phyloP scores from a whole-genome alignment of 2,113 vertebrate species.

The Gambusia holbrooki region DNA sequence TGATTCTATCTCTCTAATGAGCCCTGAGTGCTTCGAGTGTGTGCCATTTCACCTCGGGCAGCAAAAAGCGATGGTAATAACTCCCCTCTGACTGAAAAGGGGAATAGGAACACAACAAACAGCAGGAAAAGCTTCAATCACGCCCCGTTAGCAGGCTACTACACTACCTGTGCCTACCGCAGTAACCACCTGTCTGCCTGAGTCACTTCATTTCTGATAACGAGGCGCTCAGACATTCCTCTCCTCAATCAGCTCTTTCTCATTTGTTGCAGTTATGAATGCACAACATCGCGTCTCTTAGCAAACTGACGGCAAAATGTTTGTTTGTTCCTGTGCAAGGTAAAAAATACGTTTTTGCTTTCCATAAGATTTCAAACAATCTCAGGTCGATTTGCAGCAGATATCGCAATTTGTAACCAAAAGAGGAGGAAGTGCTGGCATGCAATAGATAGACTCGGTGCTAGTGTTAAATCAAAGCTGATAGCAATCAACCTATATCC shows the following conservation, averaged over 20 bases:
- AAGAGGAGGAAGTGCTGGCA: slow-evolving; percentile 37
- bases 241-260: slow-evolving; percentile 61
- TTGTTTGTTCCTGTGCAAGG: background rate
- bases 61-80: slow-evolving; percentile 53
- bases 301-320: background rate
- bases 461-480: slow-evolving; percentile 27
- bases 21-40: slow-evolving; percentile 57
- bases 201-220: slow-evolving; percentile 49
- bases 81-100: slow-evolving; percentile 57
- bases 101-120: slow-evolving; percentile 69
- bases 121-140: slow-evolving; percentile 51
- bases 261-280: slow-evolving; percentile 46
- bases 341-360: background rate
- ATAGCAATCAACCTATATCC: slow-evolving; percentile 41
- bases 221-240: slow-evolving; percentile 36
- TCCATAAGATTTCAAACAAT: background rate
- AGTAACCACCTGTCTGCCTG: slow-evolving; percentile 62
- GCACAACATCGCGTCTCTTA: slow-evolving; percentile 26
- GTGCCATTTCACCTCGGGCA: slow-evolving; percentile 69
- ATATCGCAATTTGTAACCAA: slow-evolving; percentile 24
- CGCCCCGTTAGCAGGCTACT: slow-evolving; percentile 59
- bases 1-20: slow-evolving; percentile 80
- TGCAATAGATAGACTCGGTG: background rate
- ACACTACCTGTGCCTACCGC: slow-evolving; percentile 60
- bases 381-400: slow-evolving; percentile 17